A percentile compares a stretch with the other conserved stretches of the same genome.
These are phyloP conservation scores for Lithophane ornitopus DNA, from an alignment of 2,888 invertebrate species.

Conservation along the genomic window DNA sequence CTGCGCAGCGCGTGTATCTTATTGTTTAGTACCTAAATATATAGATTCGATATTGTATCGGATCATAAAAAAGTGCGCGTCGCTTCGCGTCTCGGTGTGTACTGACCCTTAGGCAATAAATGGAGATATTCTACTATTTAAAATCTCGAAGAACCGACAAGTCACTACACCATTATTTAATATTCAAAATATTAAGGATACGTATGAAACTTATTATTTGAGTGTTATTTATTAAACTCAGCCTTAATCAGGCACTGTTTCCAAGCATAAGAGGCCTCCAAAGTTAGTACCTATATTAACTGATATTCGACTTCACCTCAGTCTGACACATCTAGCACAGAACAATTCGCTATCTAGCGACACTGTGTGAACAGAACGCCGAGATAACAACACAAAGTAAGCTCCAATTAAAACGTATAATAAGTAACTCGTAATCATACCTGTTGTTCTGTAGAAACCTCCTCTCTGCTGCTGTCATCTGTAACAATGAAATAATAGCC, in stretches of 20 bases:
- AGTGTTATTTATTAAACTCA: too few relatives aligned
- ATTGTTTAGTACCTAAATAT: too few relatives aligned
- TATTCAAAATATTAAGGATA: not conserved
- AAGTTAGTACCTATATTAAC: not conserved
- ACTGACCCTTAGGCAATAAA: too few relatives aligned
- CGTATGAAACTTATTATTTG: not conserved
- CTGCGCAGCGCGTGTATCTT: too few relatives aligned
- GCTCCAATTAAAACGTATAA: conserved; percentile 38
- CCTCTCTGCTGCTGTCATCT: conserved; percentile 89
- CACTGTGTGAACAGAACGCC: conserved; percentile 35
- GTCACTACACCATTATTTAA: not conserved
- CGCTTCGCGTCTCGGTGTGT: too few relatives aligned
- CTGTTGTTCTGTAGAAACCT: conserved; percentile 87
- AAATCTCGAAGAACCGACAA: not conserved
- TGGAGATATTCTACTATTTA: too few relatives aligned
- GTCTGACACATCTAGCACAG: conserved; percentile 14
- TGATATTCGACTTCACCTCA: conserved; percentile 17
- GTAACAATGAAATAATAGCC: conserved; percentile 76
- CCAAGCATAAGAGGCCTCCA: not conserved
- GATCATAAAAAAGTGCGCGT: too few relatives aligned
- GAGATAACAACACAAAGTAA: conserved; percentile 14
- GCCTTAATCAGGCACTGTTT: not conserved
- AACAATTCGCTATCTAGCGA: conserved; percentile 20
- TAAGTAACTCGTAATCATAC: conserved; percentile 71
- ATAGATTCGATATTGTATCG: too few relatives aligned